Evolutionary conservation across 1,140 invertebrate genomes (phyloP), one percentile per base, ranked within the genome.

Genomic region (Bombus pyrosoma): DNA sequence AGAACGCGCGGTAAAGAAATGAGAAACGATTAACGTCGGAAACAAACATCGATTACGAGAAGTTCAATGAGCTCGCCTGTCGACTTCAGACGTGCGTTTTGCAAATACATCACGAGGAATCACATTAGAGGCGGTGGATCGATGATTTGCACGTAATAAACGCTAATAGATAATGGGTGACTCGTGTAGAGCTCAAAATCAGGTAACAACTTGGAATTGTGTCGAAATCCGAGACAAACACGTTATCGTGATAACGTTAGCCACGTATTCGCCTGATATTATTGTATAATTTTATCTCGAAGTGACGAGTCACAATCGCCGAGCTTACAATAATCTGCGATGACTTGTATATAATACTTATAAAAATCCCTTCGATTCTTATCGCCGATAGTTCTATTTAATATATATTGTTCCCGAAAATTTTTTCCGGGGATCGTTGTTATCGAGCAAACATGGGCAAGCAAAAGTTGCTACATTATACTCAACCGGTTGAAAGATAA

Each of bases 151-250:
- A 6, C 18, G 15, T 13, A 18, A 53, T 53, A 6, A 53, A 22
- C 47, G 15, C 22, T 53, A 53, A 53, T 22, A 22, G 18, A 5
- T 53, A 53, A 53, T 8, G 18, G 18, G 39, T 41, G 75, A 62
- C 13, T 77, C 5, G 25, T 8, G 22, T 13, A 53, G 15, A 39
- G 53, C 12, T n/a, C 4, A 32, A 80, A 53, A n/a, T 43, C 22
- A 37, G 41, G 8, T 47, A 34, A 32, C 28, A 47, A 8, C 43
- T 76, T 12, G 64, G 12, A 41, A 53, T 69, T 69, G 22, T 77
- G 64, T 83, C 41, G 71, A 82, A 83, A 83, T n/a, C 3, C 0
- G 41, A n/a, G n/a, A n/a, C 59, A 83, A 66, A 83, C 43, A 64
- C 43, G 41, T 22, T 1, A 28, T 10, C 6, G 25, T 2, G 82